Evolutionary conservation across 2,113 vertebrate species (phyloP).

Genomic region (Hylia prasina): DNA sequence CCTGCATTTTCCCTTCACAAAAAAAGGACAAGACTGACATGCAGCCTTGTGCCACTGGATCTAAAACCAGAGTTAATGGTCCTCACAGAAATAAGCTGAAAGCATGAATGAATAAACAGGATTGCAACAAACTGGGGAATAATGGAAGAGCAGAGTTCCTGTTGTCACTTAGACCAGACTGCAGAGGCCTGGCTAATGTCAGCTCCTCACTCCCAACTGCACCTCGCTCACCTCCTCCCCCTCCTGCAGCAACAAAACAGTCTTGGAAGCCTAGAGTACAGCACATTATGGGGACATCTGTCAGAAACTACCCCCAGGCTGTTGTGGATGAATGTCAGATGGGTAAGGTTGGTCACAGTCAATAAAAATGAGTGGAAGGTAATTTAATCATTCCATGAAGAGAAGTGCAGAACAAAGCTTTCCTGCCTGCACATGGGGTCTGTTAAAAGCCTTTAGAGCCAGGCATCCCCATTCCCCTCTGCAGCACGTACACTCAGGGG

Average conservation of each 20-base stretch:
- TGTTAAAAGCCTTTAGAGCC: neutral
- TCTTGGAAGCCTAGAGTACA: neutral
- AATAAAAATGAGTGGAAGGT: neutral
- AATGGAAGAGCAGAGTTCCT: neutral
- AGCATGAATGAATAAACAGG: neutral
- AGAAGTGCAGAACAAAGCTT: neutral
- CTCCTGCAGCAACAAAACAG: neutral
- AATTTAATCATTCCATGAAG: neutral
- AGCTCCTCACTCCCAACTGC: neutral
- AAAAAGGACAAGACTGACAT: neutral
- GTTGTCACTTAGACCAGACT: neutral
- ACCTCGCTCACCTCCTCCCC: neutral
- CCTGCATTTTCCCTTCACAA: neutral
- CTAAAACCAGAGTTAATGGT: neutral
- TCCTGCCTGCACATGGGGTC: neutral
- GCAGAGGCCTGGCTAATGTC: neutral
- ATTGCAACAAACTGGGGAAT: neutral
- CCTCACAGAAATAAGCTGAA: neutral
- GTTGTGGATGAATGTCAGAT: neutral
- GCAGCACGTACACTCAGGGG: accelerated
- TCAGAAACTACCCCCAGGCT: neutral
- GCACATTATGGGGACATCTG: neutral
- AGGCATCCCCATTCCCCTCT: neutral
- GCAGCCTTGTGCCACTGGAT: neutral
- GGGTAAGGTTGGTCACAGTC: neutral